Percentiles rank a stretch among this genome's conserved stretches.
These are phyloP conservation scores for Dorcus hopei DNA, from an alignment of 2,888 invertebrate species.

Conservation along the genomic window DNA sequence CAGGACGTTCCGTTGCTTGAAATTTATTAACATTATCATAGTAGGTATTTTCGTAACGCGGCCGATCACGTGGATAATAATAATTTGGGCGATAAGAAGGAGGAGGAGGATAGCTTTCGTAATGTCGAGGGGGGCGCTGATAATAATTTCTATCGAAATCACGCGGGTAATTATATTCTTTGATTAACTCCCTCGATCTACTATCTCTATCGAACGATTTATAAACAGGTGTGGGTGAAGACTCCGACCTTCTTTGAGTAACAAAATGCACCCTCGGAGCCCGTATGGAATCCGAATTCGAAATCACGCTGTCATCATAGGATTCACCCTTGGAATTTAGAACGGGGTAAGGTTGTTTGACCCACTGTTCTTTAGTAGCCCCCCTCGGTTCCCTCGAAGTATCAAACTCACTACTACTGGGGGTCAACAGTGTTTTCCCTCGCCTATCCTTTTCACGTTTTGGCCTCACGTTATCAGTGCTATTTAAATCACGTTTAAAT, in stretches of 20 bases:
- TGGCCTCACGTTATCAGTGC: conserved; percentile 10
- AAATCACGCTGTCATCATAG: conserved; percentile 51
- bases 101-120: conserved; percentile 2
- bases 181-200: conserved; percentile 26
- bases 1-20: conserved; percentile 10
- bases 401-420: conserved; percentile 28
- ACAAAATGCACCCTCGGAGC: conserved; percentile 67
- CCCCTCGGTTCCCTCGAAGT: conserved; percentile 54
- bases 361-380: conserved; percentile 61
- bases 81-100: conserved; percentile 13
- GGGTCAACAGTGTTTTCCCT: too few species aligned
- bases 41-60: background rate
- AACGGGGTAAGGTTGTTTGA: conserved; percentile 57
- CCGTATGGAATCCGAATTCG: conserved; percentile 57
- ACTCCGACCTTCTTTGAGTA: conserved; percentile 51
- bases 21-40: background rate
- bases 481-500: conserved; percentile 33
- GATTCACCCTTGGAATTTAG: conserved; percentile 40
- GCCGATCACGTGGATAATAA: conserved; percentile 12
- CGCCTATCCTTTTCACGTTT: conserved; percentile 17
- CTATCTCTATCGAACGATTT: conserved; percentile 33
- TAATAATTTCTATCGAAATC: conserved; percentile 20
- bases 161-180: conserved; percentile 11
- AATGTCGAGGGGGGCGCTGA: conserved; percentile 20
- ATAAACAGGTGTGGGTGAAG: conserved; percentile 26